Conservation (phyloP, 2,888 invertebrate species). For the Drosophila differens region DNA sequence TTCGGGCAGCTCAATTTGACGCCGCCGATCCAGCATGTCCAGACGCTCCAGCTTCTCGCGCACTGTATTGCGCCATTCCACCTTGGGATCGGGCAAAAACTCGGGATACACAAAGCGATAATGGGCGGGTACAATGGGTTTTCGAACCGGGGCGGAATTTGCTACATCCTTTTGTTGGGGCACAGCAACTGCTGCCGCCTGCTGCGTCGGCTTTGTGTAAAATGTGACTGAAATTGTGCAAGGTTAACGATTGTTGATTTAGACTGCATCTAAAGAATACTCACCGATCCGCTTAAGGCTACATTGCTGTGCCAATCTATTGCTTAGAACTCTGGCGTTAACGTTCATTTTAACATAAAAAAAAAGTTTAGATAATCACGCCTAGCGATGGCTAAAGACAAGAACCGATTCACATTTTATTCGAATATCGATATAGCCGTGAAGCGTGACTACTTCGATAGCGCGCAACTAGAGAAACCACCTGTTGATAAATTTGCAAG, state of each 20-base stretch:
- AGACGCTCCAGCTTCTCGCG: slow-evolving; percentile 95
- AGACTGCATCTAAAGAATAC: background rate
- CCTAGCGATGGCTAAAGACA: slow-evolving; percentile 16
- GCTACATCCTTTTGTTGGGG: slow-evolving; percentile 45
- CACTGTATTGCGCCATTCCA: slow-evolving; percentile 91
- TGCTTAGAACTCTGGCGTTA: slow-evolving; percentile 44
- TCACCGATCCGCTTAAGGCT: slow-evolving; percentile 67
- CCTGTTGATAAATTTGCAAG: slow-evolving; percentile 4
- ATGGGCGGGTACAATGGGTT: slow-evolving; percentile 85
- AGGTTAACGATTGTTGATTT: background rate
- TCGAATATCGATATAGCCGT: slow-evolving; percentile 10
- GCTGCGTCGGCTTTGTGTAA: slow-evolving; percentile 68
- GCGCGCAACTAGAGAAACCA: background rate
- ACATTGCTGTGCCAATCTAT: slow-evolving; percentile 50
- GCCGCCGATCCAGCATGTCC: slow-evolving; percentile 94
- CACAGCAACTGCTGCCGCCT: slow-evolving; percentile 35
- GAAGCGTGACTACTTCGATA: background rate
- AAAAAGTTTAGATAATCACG: slow-evolving; percentile 71
- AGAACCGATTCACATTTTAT: background rate
- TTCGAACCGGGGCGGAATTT: slow-evolving; percentile 27
- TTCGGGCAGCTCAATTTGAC: slow-evolving; percentile 95
- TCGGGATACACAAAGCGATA: slow-evolving; percentile 93
- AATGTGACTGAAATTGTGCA: slow-evolving; percentile 59
- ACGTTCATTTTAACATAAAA: slow-evolving; percentile 66
- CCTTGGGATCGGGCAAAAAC: slow-evolving; percentile 95